Conservation (phyloP, 2,797 vertebrate species). For the Agapornis canus region DNA sequence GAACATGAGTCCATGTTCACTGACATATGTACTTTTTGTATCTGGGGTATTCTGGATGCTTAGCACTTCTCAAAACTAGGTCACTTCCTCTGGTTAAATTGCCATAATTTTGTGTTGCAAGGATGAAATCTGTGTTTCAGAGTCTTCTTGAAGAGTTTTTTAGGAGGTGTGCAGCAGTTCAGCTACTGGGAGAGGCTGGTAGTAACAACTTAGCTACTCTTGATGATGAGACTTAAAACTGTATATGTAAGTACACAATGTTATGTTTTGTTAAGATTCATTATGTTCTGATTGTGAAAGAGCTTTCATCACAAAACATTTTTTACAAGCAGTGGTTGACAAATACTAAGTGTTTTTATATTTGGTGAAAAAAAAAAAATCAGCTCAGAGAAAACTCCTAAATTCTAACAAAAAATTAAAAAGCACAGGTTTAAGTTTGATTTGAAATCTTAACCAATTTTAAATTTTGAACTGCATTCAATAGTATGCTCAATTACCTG, state of each 20-base stretch:
- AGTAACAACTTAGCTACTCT: not conserved
- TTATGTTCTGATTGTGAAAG: not conserved
- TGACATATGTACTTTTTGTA: not conserved
- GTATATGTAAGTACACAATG: not conserved
- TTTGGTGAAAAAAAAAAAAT: not conserved
- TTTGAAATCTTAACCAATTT: not conserved
- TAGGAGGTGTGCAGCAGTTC: not conserved
- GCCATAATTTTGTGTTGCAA: not conserved
- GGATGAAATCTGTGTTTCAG: not conserved
- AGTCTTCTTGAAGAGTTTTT: not conserved
- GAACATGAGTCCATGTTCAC: accelerated
- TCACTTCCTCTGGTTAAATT: not conserved
- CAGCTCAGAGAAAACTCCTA: accelerated
- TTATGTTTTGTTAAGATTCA: not conserved
- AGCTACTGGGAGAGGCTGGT: not conserved
- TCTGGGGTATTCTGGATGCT: not conserved
- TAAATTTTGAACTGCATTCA: not conserved
- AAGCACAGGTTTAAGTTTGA: not conserved
- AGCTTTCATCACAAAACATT: not conserved
- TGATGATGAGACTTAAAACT: not conserved
- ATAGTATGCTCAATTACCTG: not conserved
- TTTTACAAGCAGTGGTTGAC: not conserved
- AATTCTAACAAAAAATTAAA: not conserved
- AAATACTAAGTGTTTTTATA: not conserved
- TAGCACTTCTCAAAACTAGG: not conserved